These are phyloP conservation scores for Rhinopomastus cyanomelas DNA, from an alignment of 2,113 vertebrate genomes.

Conservation along the genomic window DNA sequence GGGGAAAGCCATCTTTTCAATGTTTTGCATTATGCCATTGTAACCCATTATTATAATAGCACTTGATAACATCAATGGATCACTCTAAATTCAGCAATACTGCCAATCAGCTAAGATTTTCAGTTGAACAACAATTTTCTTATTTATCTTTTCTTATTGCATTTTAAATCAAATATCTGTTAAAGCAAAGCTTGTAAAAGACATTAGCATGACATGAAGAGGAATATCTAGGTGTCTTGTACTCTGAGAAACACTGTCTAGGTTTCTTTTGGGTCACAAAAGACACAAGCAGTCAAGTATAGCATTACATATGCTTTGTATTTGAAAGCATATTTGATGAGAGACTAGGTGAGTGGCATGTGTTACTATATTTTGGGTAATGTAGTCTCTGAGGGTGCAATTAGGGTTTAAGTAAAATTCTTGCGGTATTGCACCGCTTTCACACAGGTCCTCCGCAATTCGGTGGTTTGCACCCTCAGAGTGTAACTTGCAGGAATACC, in stretches of 20 bases:
- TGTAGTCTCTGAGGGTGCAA: constrained; percentile 17
- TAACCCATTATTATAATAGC: no score
- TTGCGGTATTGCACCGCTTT: not conserved
- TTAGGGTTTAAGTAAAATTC: not conserved
- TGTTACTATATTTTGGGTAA: not conserved
- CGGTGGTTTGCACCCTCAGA: not conserved
- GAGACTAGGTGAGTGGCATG: not conserved
- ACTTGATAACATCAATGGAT: not conserved
- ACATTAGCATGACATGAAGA: not conserved
- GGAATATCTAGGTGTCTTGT: not conserved
- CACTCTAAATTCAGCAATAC: not conserved
- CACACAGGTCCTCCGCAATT: not conserved
- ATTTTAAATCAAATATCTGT: not conserved
- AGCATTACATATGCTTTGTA: not conserved
- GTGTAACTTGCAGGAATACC: not conserved
- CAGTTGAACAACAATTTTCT: not conserved
- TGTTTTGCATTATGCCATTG: no score
- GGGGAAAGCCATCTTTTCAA: not conserved
- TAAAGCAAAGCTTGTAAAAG: not conserved
- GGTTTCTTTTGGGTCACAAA: not conserved
- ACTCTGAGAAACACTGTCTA: not conserved
- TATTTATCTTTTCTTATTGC: not conserved
- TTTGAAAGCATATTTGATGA: not conserved
- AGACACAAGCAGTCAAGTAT: not conserved
- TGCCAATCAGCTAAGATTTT: not conserved